Evolutionary conservation across 92 coral and sea anemone species (phyloP), one percentile per base, ranked within the genome.

Genomic region (Palythoa grandiflora): DNA sequence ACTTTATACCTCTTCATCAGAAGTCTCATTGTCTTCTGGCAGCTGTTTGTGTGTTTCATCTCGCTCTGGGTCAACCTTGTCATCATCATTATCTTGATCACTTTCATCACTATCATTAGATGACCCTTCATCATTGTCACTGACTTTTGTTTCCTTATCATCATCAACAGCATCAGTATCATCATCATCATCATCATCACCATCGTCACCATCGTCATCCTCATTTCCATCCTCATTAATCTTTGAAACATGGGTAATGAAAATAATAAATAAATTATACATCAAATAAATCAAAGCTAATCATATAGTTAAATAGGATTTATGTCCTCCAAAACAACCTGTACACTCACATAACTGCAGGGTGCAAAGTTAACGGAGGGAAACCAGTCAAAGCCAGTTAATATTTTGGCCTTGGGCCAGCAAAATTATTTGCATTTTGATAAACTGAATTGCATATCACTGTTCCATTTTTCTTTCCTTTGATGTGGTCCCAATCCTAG

Each of bases 1-100:
- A 44, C 50, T 4, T 37, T 55, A 28, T 28, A 94, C 96, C 94
- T 94, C 96, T 52, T 94, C 96, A 87, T 91, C 93, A 21, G 96
- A 94, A 48, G 93, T 89, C 5, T 94, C 94, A 60, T 73, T 60
- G 52, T 85, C 94, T 37, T 57, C 68, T 84, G 16, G 3, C 61
- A 60, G 51, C 53, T 77, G 48, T 53, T 63, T 60, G 35, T 16
- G 40, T 84, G 60, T 72, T 57, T 66, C 75, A 10, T 35, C 20
- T 73, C 16, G 59, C 38, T 1, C 38, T 28, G 71, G n/a, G 50
- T 21, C 70, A 37, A 21, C 38, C 19, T 9, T 53, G 10, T 20
- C 16, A 75, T 75, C 79, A 17, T 10, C 89, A 17, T 8, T 76
- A 14, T 47, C 20, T 48, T 76, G 38, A 35, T 60, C 81, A 28